These are phyloP conservation scores for Peromyscus polionotus DNA, from an alignment of 2,113 vertebrate species.

Conservation along the genomic window DNA sequence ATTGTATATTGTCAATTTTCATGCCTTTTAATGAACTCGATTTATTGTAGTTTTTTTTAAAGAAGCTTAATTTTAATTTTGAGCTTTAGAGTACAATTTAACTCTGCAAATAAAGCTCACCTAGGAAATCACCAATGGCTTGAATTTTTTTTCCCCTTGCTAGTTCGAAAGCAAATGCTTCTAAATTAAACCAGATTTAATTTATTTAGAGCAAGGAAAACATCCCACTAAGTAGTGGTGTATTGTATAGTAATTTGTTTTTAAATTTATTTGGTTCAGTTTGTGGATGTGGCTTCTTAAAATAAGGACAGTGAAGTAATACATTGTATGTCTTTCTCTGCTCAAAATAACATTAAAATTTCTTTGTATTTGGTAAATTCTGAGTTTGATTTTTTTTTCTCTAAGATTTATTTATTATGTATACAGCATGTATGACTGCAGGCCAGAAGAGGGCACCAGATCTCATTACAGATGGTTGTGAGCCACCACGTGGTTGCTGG, in stretches of 20 bases:
- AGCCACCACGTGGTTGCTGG: no score
- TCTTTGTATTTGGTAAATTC: conserved; percentile 10
- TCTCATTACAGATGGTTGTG: no score
- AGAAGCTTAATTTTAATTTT: background rate
- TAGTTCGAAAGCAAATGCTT: conserved; percentile 33
- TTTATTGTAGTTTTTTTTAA: conserved; percentile 48
- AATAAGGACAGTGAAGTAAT: background rate
- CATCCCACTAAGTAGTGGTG: background rate
- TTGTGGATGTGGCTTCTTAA: conserved; percentile 39
- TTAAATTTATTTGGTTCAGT: conserved; percentile 16
- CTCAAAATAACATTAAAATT: conserved; percentile 42
- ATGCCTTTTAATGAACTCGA: background rate
- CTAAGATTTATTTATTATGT: background rate
- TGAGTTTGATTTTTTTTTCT: background rate
- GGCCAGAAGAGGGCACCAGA: no score
- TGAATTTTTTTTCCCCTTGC: background rate
- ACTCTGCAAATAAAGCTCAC: background rate
- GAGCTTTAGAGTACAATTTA: conserved; percentile 3
- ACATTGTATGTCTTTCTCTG: background rate
- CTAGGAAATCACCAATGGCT: background rate
- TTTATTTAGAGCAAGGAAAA: conserved; percentile 25
- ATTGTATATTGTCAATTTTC: background rate
- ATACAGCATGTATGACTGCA: no score
- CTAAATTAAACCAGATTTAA: conserved; percentile 46
- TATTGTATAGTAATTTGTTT: background rate